phyloP scores from a whole-genome alignment of 2,888 invertebrate species.

The Falcaria lacertinaria region DNA sequence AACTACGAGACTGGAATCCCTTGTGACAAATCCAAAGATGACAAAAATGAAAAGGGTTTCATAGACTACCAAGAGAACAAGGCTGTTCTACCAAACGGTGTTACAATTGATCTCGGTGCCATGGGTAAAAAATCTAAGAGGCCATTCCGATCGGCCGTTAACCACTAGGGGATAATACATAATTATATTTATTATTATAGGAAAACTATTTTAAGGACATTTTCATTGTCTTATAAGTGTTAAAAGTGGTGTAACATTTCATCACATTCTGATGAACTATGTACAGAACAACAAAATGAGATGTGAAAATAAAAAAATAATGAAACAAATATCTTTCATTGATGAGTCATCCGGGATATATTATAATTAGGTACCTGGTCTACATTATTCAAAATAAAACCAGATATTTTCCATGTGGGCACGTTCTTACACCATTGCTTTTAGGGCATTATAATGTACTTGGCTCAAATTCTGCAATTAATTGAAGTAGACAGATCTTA shows the following conservation, averaged over 20 bases:
- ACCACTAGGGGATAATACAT: slow-evolving; percentile 58
- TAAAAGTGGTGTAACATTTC: slow-evolving; percentile 35
- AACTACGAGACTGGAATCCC: slow-evolving; percentile 89
- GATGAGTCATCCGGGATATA: slow-evolving; percentile 1
- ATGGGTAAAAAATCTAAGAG: slow-evolving; percentile 87
- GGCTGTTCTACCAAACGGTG: slow-evolving; percentile 85
- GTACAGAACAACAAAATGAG: slow-evolving; percentile 33
- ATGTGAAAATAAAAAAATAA: slow-evolving; percentile 38
- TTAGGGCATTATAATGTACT: no score
- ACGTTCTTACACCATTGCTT: no score
- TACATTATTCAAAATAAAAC: no score
- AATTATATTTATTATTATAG: slow-evolving; percentile 72
- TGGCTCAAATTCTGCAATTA: no score
- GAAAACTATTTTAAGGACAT: slow-evolving; percentile 56
- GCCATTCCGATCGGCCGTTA: slow-evolving; percentile 78
- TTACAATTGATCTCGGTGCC: slow-evolving; percentile 83
- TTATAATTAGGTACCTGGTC: neutral
- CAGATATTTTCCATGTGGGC: no score
- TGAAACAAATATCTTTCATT: slow-evolving; percentile 7
- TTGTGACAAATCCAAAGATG: slow-evolving; percentile 80
- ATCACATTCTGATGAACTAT: slow-evolving; percentile 33
- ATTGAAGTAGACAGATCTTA: no score
- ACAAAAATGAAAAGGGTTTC: slow-evolving; percentile 81
- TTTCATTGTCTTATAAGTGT: slow-evolving; percentile 56
- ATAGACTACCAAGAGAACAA: slow-evolving; percentile 87